Percentiles rank a stretch among this genome's conserved stretches.
These are phyloP conservation scores for Tenthredo amoena DNA, from an alignment of 2,888 invertebrate genomes.

Conservation along the genomic window DNA sequence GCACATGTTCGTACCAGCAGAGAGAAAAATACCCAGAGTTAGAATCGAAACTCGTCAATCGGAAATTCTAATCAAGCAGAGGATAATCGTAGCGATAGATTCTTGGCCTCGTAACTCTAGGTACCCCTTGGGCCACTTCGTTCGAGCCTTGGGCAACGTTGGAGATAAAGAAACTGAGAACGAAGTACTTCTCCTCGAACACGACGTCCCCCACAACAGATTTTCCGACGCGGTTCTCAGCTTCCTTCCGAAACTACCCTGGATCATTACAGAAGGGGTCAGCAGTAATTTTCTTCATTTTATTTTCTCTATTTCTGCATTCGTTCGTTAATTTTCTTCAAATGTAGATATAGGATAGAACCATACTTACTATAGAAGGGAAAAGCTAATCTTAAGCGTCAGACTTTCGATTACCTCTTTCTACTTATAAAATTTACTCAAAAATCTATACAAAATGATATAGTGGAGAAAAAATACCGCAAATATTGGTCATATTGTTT, in stretches of 20 bases:
- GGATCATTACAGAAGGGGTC: constrained; percentile 92
- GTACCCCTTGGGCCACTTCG: constrained; percentile 97
- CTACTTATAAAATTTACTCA: background rate
- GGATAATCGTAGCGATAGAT: constrained; percentile 97
- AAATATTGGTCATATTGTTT: background rate
- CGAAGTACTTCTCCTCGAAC: constrained; percentile 96
- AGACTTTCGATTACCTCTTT: background rate
- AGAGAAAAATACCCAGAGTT: constrained; percentile 95
- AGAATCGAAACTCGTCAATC: constrained; percentile 97
- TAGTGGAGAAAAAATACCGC: background rate
- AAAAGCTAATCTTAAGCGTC: background rate
- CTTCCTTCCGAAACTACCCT: constrained; percentile 94
- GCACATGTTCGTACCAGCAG: constrained; percentile 97
- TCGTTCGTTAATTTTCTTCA: background rate
- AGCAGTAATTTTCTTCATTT: constrained; percentile 59
- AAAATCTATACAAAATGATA: background rate
- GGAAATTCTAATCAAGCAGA: constrained; percentile 87
- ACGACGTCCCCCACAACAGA: constrained; percentile 97
- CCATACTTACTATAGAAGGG: background rate
- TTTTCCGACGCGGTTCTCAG: constrained; percentile 97
- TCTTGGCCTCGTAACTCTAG: constrained; percentile 96
- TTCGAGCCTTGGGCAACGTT: constrained; percentile 93
- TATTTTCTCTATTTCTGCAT: constrained; percentile 15
- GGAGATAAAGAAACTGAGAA: constrained; percentile 98
- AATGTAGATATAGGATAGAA: background rate